Evolutionary conservation across 2,797 vertebrate species (phyloP).

Genomic region (Sebastes kiyomatsui): DNA sequence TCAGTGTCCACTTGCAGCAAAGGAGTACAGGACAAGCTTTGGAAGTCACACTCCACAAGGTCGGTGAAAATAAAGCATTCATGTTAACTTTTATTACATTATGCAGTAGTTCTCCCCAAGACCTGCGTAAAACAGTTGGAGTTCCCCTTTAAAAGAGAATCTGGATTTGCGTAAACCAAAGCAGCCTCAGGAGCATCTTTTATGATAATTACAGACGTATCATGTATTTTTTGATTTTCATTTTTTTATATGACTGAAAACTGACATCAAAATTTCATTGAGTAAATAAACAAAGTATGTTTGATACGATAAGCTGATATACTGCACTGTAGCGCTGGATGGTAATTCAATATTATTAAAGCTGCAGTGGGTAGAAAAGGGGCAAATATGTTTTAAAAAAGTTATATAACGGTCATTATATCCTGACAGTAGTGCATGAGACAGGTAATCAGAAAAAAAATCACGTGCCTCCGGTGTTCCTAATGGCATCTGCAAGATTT

Average conservation of each 20-base stretch:
- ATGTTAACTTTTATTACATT: background rate
- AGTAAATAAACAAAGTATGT: background rate
- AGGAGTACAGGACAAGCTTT: conserved; percentile 76
- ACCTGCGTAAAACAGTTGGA: background rate
- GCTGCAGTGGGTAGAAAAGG: too few relatives aligned
- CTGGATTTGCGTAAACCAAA: background rate
- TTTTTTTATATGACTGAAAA: background rate
- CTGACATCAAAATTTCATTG: background rate
- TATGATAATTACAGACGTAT: background rate
- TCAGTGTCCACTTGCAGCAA: conserved; percentile 77
- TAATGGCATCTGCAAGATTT: too few relatives aligned
- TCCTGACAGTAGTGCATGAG: too few relatives aligned
- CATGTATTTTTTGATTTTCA: background rate
- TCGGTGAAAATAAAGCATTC: conserved; percentile 59
- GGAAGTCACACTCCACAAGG: conserved; percentile 88
- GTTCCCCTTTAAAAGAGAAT: background rate
- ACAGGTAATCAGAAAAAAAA: too few relatives aligned
- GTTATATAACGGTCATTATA: too few relatives aligned
- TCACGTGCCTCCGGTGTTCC: too few relatives aligned
- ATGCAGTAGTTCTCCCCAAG: background rate
- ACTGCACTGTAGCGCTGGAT: background rate
- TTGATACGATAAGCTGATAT: background rate
- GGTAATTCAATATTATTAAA: background rate
- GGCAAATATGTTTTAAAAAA: too few relatives aligned
- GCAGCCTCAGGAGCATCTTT: background rate